These are phyloP conservation scores for Hipparchia semele DNA, from an alignment of 2,888 invertebrate genomes.

Conservation along the genomic window DNA sequence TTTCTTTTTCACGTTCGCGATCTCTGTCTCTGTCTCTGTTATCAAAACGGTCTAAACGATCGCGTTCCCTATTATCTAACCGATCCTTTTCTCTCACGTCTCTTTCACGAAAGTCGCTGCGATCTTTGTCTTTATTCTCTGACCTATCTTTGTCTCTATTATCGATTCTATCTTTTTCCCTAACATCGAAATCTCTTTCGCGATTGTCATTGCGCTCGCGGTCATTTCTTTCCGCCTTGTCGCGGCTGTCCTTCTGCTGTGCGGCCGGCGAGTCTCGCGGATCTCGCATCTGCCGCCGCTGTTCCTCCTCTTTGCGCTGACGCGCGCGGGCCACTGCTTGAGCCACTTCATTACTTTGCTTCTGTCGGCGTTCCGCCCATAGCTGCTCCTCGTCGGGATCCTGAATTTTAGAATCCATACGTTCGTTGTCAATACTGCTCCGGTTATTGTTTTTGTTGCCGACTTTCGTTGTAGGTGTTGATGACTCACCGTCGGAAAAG, in stretches of 20 bases:
- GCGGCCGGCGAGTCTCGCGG: constrained; percentile 64
- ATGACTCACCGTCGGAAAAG: constrained; percentile 95
- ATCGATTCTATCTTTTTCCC: constrained; percentile 56
- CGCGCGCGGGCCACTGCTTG: constrained; percentile 92
- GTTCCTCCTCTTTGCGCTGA: constrained; percentile 94
- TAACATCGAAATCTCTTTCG: constrained; percentile 57
- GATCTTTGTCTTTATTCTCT: constrained; percentile 51
- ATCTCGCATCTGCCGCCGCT: constrained; percentile 85
- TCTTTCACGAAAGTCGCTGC: constrained; percentile 46
- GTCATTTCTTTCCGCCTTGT: constrained; percentile 51
- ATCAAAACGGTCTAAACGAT: constrained; percentile 50
- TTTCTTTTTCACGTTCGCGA: constrained; percentile 51
- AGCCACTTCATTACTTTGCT: constrained; percentile 88
- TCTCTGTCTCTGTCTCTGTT: constrained; percentile 57
- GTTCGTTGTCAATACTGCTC: constrained; percentile 64
- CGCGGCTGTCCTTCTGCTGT: constrained; percentile 57
- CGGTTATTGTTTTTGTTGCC: constrained; percentile 61
- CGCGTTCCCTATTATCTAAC: constrained; percentile 48
- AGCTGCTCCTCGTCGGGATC: constrained; percentile 80
- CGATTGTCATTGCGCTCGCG: constrained; percentile 50
- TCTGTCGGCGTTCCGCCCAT: constrained; percentile 87
- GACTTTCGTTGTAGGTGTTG: constrained; percentile 61
- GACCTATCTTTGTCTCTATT: constrained; percentile 61
- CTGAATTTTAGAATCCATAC: constrained; percentile 63
- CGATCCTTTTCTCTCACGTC: constrained; percentile 63